Percentiles rank a stretch among this genome's conserved stretches.
These are phyloP conservation scores for Megalops atlanticus DNA, from an alignment of 2,113 vertebrate genomes.

Conservation along the genomic window DNA sequence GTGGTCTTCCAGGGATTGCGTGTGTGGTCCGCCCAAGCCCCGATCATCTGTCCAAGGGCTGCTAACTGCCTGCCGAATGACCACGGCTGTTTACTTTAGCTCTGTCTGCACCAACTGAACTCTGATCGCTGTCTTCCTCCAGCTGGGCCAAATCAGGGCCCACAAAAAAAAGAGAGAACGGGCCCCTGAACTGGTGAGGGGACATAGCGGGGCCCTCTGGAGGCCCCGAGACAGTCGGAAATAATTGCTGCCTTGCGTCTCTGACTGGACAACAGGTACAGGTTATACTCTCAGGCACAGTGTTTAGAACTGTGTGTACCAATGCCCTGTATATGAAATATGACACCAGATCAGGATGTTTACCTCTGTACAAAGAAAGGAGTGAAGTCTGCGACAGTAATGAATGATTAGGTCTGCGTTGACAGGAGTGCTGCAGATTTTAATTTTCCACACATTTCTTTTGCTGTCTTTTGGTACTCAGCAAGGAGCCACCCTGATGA, in stretches of 20 bases:
- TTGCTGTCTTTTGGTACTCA: slow-evolving; percentile 7
- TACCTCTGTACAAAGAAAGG: slow-evolving; percentile 54
- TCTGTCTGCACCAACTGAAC: slow-evolving; percentile 95
- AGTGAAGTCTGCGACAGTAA: slow-evolving; percentile 38
- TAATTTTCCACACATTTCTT: slow-evolving; percentile 17
- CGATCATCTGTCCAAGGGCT: slow-evolving; percentile 96
- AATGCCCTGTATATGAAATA: slow-evolving; percentile 62
- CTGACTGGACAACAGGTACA: slow-evolving; percentile 40
- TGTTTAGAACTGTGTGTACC: slow-evolving; percentile 64
- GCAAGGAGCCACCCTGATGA: not conserved
- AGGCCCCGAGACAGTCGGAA: slow-evolving; percentile 54
- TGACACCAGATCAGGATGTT: slow-evolving; percentile 42
- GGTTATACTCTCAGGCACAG: slow-evolving; percentile 68
- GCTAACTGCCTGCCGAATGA: slow-evolving; percentile 96
- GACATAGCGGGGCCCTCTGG: slow-evolving; percentile 57
- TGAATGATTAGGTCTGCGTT: slow-evolving; percentile 25
- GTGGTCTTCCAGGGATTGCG: slow-evolving; percentile 84
- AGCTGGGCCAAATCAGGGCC: slow-evolving; percentile 95
- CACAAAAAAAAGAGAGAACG: slow-evolving; percentile 49
- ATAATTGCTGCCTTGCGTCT: slow-evolving; percentile 41
- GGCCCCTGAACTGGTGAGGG: slow-evolving; percentile 54
- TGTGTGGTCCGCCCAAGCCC: slow-evolving; percentile 94
- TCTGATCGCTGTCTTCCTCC: slow-evolving; percentile 90
- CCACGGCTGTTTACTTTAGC: slow-evolving; percentile 99
- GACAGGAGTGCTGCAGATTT: slow-evolving; percentile 1